These are phyloP conservation scores for human (Homo sapiens) DNA, from an alignment of 2,113 vertebrate species.

Conservation along the genomic window DNA sequence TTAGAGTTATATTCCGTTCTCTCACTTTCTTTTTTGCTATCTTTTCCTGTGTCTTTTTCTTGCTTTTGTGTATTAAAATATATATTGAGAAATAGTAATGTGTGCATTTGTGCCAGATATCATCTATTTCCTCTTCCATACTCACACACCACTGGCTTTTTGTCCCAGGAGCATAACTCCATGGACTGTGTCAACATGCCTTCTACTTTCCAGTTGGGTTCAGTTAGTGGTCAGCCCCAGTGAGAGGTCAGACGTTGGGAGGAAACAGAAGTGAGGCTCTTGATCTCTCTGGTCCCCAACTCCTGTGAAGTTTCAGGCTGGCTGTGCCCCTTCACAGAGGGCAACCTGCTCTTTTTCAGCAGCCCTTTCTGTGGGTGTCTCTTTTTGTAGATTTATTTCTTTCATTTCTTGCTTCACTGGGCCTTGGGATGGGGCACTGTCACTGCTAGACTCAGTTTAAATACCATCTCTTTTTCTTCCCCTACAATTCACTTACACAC, in stretches of 20 bases:
- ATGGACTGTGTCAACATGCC: neutral
- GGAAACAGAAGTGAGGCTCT: neutral
- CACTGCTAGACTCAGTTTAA: neutral
- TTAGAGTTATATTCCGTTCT: neutral
- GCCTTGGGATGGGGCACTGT: neutral
- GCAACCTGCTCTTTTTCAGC: neutral
- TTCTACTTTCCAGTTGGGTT: neutral
- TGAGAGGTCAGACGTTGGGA: neutral
- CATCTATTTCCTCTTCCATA: neutral
- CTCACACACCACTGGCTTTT: neutral
- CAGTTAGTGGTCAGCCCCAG: neutral
- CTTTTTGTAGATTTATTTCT: neutral
- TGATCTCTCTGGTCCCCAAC: neutral
- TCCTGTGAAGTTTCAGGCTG: neutral
- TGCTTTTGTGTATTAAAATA: neutral
- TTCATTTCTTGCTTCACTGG: neutral
- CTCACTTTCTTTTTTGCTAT: conserved; percentile 9
- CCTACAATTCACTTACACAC: neutral
- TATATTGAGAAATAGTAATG: neutral
- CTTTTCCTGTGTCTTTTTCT: conserved; percentile 48
- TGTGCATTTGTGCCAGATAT: neutral
- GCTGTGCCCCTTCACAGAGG: neutral
- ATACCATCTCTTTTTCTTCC: neutral
- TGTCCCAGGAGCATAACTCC: neutral
- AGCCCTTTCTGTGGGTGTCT: neutral